Conservation (phyloP, 2,888 invertebrate species). For the Luperina testacea region DNA sequence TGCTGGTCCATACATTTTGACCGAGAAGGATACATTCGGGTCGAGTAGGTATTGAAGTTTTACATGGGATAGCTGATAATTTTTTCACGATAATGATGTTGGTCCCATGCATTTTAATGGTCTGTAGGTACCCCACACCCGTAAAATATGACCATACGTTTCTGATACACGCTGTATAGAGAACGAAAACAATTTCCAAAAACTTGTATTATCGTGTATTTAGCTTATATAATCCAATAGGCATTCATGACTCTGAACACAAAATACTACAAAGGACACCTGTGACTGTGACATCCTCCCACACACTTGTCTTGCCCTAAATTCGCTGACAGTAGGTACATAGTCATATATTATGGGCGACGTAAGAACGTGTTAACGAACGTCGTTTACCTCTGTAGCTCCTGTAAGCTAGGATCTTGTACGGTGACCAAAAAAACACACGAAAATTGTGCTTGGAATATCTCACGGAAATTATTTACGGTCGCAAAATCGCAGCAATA, state of each 20-base stretch:
- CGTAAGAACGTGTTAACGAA: slow-evolving; percentile 35
- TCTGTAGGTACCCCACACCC: not conserved
- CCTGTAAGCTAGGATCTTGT: slow-evolving; percentile 24
- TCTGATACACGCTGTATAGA: not conserved
- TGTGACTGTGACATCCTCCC: slow-evolving; percentile 11
- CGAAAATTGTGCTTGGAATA: slow-evolving; percentile 9
- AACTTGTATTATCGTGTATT: not conserved
- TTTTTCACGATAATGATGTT: not conserved
- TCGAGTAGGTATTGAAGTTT: not conserved
- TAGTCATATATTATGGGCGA: slow-evolving; percentile 20
- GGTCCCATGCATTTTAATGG: not conserved
- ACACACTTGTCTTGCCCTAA: slow-evolving; percentile 11
- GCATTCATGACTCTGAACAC: slow-evolving; percentile 6
- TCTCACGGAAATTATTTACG: not conserved
- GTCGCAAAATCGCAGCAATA: not conserved
- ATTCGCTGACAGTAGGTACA: slow-evolving; percentile 7
- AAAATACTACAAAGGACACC: slow-evolving; percentile 10
- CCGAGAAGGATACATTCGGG: not conserved
- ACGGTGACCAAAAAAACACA: slow-evolving; percentile 11
- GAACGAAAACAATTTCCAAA: not conserved
- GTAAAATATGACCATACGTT: not conserved
- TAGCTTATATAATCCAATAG: slow-evolving; percentile 5
- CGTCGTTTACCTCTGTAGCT: slow-evolving; percentile 28
- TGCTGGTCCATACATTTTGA: not conserved
- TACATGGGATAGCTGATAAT: not conserved